These are phyloP conservation scores for Dyspetes luteomarginatus DNA, from an alignment of 2,888 invertebrate species.

Conservation along the genomic window DNA sequence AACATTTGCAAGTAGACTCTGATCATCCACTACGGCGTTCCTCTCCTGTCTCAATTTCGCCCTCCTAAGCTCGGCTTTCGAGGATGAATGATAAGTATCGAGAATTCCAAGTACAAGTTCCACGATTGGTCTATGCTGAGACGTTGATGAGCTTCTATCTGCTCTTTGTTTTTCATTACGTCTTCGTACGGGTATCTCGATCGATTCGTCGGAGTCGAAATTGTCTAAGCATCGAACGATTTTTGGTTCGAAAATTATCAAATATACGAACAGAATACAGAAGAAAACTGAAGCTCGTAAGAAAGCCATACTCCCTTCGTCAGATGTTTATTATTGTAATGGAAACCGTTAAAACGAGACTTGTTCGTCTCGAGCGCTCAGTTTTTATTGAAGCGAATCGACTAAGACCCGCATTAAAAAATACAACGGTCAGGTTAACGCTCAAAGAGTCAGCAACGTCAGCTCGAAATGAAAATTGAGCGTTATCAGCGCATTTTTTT, in stretches of 20 bases:
- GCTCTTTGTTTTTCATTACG: constrained; percentile 2
- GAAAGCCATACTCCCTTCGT: constrained; percentile 6
- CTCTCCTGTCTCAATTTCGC: constrained; percentile 37
- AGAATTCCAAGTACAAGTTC: constrained; percentile 74
- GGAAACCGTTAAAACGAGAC: not conserved
- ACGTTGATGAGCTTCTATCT: constrained; percentile 20
- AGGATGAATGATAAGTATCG: constrained; percentile 72
- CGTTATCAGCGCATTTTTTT: constrained; percentile 48
- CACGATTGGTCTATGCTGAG: constrained; percentile 71
- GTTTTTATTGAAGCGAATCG: constrained; percentile 22
- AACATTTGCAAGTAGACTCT: not conserved
- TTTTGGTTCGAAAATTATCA: constrained; percentile 24
- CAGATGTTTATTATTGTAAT: not conserved
- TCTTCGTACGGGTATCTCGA: constrained; percentile 67
- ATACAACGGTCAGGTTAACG: not conserved
- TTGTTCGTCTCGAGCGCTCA: constrained; percentile 14
- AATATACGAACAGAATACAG: constrained; percentile 19
- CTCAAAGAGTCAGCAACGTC: constrained; percentile 14
- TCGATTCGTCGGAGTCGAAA: constrained; percentile 68
- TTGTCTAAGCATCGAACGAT: constrained; percentile 8
- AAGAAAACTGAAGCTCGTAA: constrained; percentile 22
- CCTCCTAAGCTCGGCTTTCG: constrained; percentile 67
- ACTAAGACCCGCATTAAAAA: not conserved
- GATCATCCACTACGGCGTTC: not conserved
- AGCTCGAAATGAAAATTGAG: constrained; percentile 12